These are phyloP conservation scores for Nanorana parkeri DNA, from an alignment of 2,113 vertebrate genomes.

Conservation along the genomic window DNA sequence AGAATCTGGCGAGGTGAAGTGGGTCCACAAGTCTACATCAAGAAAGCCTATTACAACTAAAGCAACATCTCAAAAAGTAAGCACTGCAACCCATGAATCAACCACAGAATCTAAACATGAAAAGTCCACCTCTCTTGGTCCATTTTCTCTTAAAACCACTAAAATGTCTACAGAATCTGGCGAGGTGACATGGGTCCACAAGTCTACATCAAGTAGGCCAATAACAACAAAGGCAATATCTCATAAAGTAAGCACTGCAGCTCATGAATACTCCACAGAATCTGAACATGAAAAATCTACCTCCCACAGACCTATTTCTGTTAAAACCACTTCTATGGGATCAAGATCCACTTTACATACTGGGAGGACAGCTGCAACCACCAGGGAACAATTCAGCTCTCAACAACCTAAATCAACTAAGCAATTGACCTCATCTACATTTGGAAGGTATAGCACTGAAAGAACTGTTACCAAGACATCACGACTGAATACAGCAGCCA, in stretches of 20 bases:
- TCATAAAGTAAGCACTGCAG: neutral
- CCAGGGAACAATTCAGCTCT: neutral
- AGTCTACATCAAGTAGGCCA: neutral
- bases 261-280: neutral
- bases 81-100: too few relatives aligned
- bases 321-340: constrained; percentile 19
- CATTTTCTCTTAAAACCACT: neutral
- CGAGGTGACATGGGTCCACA: neutral
- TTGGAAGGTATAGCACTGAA: neutral
- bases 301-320: neutral
- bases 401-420: constrained; percentile 2
- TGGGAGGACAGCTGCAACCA: neutral
- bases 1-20: too few relatives aligned
- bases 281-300: neutral
- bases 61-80: too few relatives aligned
- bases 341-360: neutral
- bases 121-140: neutral
- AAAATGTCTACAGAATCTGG: neutral
- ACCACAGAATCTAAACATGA: neutral
- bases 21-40: too few relatives aligned
- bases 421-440: neutral
- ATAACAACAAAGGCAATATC: neutral
- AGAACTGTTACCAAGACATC: neutral
- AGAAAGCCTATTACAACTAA: too few relatives aligned
- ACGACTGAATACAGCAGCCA: neutral